Conservation (phyloP, 2,888 invertebrate genomes). For the Synanthedon andrenaeformis region DNA sequence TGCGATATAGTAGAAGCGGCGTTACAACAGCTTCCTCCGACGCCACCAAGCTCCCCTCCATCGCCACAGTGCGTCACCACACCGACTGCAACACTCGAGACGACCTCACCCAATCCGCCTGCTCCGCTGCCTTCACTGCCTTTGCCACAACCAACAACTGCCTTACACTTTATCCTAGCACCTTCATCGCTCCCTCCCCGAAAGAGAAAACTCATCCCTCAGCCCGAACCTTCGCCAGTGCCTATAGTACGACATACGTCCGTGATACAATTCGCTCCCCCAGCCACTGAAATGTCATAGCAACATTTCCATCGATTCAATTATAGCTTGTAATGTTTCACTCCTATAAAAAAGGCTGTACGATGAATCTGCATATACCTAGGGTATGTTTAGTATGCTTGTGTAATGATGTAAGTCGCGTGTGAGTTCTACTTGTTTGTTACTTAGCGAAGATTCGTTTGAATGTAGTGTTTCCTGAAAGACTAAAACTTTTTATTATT, state of each 20-base stretch:
- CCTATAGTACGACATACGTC: constrained; percentile 70
- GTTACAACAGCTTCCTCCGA: constrained; percentile 65
- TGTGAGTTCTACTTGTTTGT: neutral
- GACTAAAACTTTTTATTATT: constrained; percentile 29
- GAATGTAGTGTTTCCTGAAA: constrained; percentile 17
- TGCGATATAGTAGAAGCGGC: constrained; percentile 57
- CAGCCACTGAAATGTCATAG: constrained; percentile 62
- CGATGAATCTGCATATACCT: constrained; percentile 8
- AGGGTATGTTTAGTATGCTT: constrained; percentile 13
- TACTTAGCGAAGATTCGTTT: neutral
- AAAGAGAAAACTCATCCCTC: constrained; percentile 82
- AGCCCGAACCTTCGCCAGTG: constrained; percentile 61
- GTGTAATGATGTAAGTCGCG: neutral
- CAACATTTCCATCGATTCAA: constrained; percentile 4
- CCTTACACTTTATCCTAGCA: constrained; percentile 37
- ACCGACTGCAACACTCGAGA: constrained; percentile 27
- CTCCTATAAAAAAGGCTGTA: neutral
- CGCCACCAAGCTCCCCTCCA: constrained; percentile 70
- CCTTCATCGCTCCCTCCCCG: constrained; percentile 77
- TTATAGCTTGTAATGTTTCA: neutral
- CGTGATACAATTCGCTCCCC: constrained; percentile 88
- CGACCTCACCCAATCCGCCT: constrained; percentile 32
- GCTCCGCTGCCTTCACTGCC: constrained; percentile 62
- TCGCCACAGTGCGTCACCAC: constrained; percentile 53
- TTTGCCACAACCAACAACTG: constrained; percentile 48